Base-by-base conservation (phyloP, 2,797 vertebrate genomes). In the Setipinna tenuifilis region DNA sequence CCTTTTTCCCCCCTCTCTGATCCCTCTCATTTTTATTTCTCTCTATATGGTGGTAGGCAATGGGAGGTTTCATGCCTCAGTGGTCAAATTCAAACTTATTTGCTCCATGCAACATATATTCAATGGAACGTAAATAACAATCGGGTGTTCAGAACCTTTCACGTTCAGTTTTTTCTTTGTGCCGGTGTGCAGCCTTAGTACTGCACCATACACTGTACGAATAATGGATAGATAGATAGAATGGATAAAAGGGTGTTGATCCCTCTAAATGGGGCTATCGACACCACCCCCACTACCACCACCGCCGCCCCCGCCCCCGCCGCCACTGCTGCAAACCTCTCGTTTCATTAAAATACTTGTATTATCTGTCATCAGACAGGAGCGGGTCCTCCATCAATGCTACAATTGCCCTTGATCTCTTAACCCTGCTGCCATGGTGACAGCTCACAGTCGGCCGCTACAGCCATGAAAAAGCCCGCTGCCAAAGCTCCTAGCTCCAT, bases 281-380 rank as follows among this genome's bases (percentile, higher is more conserved):
- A 2, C 25, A 35, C 14, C 25, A 31, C 25, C 28, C 16, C 28
- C 65, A 16, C 65, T 5, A 4, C 65, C 19, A 0, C 35, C 58
- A 41, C 35, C 35, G 35, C n/a, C 50, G 14, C 50, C n/a, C n/a
- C n/a, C 10, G 31, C 11, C 62, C 11, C 4, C 25, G 12, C 0
- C 91, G 91, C 91, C 91, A 92, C 87, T 81, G 91, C 92, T 91
- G 46, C 50, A 54, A 54, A 7, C 92, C 90, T 91, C 87, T 88
- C 48, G 58, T 90, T 88, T 88, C 91, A 92, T 94, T 92, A 92
- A 91, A 83, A 86, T 90, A 93, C 35, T 91, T 90, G 91, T 83
- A 75, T 89, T 16, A 90, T 91, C 82, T 89, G 82, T 59, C 87
- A 85, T 86, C 87, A 87, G 87, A 87, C 28, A 41, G 61, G 65